Base-by-base conservation (phyloP, 1,140 invertebrate genomes). In the Platyscapa corneri region DNA sequence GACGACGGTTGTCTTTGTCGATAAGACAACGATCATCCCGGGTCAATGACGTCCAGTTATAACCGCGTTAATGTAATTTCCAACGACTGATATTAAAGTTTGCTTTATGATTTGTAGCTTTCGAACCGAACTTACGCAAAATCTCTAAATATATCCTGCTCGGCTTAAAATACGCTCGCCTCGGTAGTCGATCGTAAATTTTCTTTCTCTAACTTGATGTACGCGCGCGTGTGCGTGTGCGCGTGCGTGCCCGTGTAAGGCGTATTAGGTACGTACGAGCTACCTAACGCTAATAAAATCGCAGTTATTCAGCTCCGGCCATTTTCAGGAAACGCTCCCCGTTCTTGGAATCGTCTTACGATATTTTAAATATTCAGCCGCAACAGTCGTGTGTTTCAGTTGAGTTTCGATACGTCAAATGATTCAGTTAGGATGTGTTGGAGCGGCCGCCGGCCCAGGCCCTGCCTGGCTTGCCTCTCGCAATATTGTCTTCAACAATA, bases 161-260 rank as follows among this genome's bases (percentile, higher is more conserved):
- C 72, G 18, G 27, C 23, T 42, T 75, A 27, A 46, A 42, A 75
- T 30, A 3, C 37, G 74, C 12, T n/a, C 30, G 75, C 46, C 0
- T 8, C 49, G 49, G 18, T 78, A 78, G 34, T 78, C 23, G 76
- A 60, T 78, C 76, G 53, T 78, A 78, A 78, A 78, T 78, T 78
- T 60, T 39, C 32, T 37, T 78, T 64, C 53, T 34, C 64, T n/a
- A 1, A 2, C 18, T 60, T 64, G 30, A 49, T 76, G 32, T 42
- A 12, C 23, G n/a, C 12, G 42, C 42, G 42, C 12, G 42, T 12
- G 42, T 46, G 18, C 18, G 18, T n/a, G n/a, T n/a, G 3, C 18
- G 3, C 53, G 18, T 56, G 18, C 53, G 18, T 20, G 18, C 53
- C 8, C 12, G n/a, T n/a, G n/a, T n/a, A n/a, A n/a, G n/a, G n/a